Conservation (phyloP, 2,797 vertebrate species). For the Circus cinereus region DNA sequence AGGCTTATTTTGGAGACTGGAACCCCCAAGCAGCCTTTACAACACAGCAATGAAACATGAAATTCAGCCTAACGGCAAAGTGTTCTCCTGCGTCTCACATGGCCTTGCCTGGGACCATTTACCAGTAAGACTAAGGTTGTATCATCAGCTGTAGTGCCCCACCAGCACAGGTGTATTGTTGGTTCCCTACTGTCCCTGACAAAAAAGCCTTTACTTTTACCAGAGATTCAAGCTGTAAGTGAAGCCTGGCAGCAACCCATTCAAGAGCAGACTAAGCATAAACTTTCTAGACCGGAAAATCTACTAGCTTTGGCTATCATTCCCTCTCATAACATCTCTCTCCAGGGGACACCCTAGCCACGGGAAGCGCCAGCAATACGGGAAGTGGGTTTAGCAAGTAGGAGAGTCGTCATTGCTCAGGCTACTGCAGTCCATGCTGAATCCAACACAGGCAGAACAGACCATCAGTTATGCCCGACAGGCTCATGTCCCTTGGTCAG, state of each 20-base stretch:
- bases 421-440: neutral
- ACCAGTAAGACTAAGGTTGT: neutral
- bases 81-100: neutral
- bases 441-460: neutral
- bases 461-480: neutral
- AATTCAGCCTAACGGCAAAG: neutral
- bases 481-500: neutral
- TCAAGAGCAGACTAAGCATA: neutral
- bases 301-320: neutral
- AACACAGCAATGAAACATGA: neutral
- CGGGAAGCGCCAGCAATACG: accelerated
- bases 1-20: neutral
- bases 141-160: neutral
- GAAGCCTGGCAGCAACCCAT: neutral
- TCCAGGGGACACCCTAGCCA: neutral
- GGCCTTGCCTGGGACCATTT: neutral
- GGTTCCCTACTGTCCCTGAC: neutral
- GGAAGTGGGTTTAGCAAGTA: neutral
- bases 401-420: neutral
- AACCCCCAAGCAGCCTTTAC: neutral
- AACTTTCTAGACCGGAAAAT: neutral
- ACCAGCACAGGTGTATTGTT: neutral
- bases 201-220: neutral
- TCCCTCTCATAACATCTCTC: neutral
- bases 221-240: neutral